phyloP scores from a whole-genome alignment of 1,140 invertebrate genomes.

The Ladona fulva region DNA sequence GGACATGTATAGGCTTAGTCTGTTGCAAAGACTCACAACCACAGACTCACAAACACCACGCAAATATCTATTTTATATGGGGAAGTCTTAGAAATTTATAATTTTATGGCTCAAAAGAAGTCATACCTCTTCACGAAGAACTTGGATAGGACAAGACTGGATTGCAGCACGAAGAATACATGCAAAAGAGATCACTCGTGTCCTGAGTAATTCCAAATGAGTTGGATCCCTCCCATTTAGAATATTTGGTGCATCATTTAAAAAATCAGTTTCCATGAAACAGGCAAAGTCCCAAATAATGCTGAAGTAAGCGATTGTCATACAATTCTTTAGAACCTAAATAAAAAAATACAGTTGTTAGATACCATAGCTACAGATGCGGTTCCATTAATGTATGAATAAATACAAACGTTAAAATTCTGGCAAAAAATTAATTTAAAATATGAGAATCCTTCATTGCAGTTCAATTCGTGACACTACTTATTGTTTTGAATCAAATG shows the following conservation, averaged over 20 bases:
- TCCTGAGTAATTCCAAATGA: conserved; percentile 42
- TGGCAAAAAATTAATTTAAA: too few relatives aligned
- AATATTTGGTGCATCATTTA: conserved; percentile 35
- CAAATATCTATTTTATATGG: too few relatives aligned
- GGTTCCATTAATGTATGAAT: too few relatives aligned
- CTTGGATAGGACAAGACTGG: conserved; percentile 39
- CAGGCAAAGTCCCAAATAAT: conserved; percentile 84
- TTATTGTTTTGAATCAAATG: too few relatives aligned
- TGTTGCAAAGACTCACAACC: too few relatives aligned
- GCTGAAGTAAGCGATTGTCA: conserved; percentile 79
- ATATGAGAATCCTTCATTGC: too few relatives aligned
- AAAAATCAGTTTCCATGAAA: conserved; percentile 44
- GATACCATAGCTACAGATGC: too few relatives aligned
- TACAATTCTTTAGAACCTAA: conserved; percentile 80
- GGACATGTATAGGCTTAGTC: too few relatives aligned
- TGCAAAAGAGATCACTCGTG: conserved; percentile 64
- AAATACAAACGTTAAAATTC: too few relatives aligned
- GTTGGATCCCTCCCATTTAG: conserved; percentile 33
- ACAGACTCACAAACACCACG: too few relatives aligned
- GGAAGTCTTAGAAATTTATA: not conserved
- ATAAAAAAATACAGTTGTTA: not conserved
- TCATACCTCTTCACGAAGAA: conserved; percentile 45
- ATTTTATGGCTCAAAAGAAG: conserved; percentile 12
- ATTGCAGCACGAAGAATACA: conserved; percentile 60
- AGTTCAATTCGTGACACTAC: too few relatives aligned